These are phyloP conservation scores for Pristionchus mayeri DNA, from an alignment of 2,888 invertebrate species.

Conservation along the genomic window DNA sequence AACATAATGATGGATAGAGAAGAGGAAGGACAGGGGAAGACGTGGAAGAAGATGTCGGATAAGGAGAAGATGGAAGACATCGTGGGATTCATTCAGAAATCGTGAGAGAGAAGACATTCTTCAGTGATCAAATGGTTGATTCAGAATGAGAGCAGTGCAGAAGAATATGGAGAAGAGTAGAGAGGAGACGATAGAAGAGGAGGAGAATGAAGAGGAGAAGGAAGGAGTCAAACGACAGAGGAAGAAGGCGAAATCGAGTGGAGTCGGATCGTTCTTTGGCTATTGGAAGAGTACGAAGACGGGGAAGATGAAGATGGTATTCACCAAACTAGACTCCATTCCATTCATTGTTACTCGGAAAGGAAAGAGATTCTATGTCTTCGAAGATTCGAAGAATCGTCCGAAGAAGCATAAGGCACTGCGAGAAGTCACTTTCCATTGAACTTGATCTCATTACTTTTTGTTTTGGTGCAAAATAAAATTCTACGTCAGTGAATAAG, in stretches of 20 bases:
- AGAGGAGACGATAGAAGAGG: not conserved
- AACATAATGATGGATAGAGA: not conserved
- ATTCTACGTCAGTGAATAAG: too few relatives aligned
- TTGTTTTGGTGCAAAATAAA: too few relatives aligned
- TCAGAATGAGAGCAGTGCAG: not conserved
- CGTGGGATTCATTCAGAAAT: conserved; percentile 17
- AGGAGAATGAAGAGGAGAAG: not conserved
- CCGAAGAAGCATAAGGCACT: not conserved
- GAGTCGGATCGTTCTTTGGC: conserved; percentile 11
- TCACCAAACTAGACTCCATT: not conserved
- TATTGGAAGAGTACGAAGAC: not conserved
- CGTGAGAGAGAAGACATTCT: not conserved
- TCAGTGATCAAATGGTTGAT: not conserved
- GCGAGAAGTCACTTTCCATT: not conserved
- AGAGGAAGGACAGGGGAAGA: not conserved
- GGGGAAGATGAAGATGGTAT: not conserved
- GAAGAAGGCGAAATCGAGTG: not conserved
- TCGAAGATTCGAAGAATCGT: not conserved
- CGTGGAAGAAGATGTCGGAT: conserved; percentile 13
- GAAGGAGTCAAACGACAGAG: not conserved
- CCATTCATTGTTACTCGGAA: conserved; percentile 5
- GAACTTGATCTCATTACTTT: too few relatives aligned
- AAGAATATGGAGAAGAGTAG: not conserved
- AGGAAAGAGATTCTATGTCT: conserved; percentile 21
- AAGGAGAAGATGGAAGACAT: not conserved